phyloP scores from a whole-genome alignment of 2,113 vertebrate genomes.

The Pica pica region DNA sequence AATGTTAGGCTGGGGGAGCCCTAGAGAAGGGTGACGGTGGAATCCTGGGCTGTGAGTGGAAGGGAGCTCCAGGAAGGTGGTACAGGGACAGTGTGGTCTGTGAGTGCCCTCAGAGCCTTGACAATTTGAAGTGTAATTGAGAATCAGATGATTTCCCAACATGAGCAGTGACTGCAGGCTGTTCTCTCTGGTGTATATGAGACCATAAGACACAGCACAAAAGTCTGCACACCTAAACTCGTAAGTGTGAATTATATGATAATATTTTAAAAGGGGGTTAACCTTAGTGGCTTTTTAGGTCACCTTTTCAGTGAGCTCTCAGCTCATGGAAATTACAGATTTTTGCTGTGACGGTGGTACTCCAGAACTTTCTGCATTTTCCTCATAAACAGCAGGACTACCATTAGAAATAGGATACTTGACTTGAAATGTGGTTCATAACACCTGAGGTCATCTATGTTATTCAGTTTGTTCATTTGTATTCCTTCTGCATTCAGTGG shows the following conservation, averaged over 20 bases:
- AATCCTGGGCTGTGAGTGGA: rapidly evolving
- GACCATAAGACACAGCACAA: background rate
- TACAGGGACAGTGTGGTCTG: background rate
- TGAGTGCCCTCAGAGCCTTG: background rate
- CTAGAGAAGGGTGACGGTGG: rapidly evolving
- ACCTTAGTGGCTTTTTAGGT: background rate
- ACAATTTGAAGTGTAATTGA: background rate
- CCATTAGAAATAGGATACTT: background rate
- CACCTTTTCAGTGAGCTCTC: background rate
- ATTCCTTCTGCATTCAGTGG: background rate
- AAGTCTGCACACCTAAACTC: background rate
- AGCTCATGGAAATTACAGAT: background rate
- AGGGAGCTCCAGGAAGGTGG: background rate
- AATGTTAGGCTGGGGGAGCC: background rate
- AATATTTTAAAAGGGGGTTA: background rate
- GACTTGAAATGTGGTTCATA: background rate
- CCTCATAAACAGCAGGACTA: background rate
- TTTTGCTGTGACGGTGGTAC: background rate
- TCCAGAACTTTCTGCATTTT: background rate
- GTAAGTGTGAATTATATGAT: background rate
- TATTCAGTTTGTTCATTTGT: background rate
- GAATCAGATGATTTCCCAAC: background rate
- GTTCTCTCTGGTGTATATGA: background rate
- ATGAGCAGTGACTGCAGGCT: background rate
- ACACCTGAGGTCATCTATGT: background rate